phyloP scores from a whole-genome alignment of 2,113 vertebrate species.

The Tor tambroides region DNA sequence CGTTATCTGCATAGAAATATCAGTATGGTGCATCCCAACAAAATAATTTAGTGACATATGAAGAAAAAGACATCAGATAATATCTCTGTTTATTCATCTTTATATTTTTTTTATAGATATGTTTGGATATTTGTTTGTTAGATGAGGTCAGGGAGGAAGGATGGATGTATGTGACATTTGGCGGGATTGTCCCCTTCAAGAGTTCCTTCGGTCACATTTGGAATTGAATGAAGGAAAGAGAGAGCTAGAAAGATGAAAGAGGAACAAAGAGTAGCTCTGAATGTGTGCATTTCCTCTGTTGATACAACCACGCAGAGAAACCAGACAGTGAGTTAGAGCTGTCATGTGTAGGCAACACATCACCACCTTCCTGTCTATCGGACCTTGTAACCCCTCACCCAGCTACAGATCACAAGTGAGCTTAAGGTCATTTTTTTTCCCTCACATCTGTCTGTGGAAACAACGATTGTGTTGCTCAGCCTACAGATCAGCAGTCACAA shows the following conservation, averaged over 20 bases:
- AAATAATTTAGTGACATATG: neutral
- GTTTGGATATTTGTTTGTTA: neutral
- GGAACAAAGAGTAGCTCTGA: conserved; percentile 59
- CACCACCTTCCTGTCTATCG: conserved; percentile 40
- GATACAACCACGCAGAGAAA: conserved; percentile 64
- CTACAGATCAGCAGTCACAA: neutral
- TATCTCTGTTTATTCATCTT: neutral
- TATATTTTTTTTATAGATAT: neutral
- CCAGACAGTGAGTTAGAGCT: conserved; percentile 61
- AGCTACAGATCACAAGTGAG: conserved; percentile 66
- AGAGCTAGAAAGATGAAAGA: conserved; percentile 30
- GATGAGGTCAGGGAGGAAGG: neutral
- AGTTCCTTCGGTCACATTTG: neutral
- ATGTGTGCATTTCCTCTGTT: conserved; percentile 28
- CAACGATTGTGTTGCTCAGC: neutral
- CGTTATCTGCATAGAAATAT: neutral
- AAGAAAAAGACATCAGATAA: neutral
- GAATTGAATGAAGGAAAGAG: neutral
- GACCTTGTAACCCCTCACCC: conserved; percentile 46
- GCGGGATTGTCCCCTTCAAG: conserved; percentile 2
- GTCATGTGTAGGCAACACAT: conserved; percentile 36
- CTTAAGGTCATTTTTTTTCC: conserved; percentile 63
- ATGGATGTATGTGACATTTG: neutral
- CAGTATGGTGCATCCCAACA: neutral
- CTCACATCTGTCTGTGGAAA: conserved; percentile 10